Base-by-base conservation (phyloP, 2,797 vertebrate genomes). In the Apogon hyalosoma region DNA sequence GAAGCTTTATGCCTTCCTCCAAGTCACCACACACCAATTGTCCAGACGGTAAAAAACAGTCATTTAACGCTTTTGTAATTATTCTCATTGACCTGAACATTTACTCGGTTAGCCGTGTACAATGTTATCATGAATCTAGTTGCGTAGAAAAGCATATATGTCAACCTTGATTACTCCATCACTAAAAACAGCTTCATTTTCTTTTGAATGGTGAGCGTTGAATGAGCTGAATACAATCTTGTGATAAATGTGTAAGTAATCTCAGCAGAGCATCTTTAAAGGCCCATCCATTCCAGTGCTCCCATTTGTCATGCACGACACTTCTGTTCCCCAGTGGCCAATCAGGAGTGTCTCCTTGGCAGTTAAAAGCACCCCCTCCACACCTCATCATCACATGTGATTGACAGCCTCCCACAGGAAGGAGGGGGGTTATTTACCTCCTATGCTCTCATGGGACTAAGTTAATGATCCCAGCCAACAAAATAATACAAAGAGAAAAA, bases 401-500 rank as follows among this genome's bases (percentile, higher is more conserved):
- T 88, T 92, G 91, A 93, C 90, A 91, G 90, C 80, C 78, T 88
- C 84, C 84, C 86, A 88, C 79, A 70, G 77, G 74, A 87, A 74
- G 69, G 56, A 68, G 70, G 83, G 77, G 82, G 61, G 73, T 54
- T 90, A 87, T 93, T 90, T 91, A 86, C 89, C 85, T 89, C 89
- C 71, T 72, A 58, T 80, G 72, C 81, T 92, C 92, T 91, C 87
- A 75, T 83, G 88, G 90, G 90, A 91, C 84, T 79, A 79, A 88
- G 86, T 91, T 92, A 92, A 93, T 92, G 90, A 91, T 91, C 81
- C 79, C 81, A 77, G 88, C 86, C 87, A 90, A 88, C 83, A 80
- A 87, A 88, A 86, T 88, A 87, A 88, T 86, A 92, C 81, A 92
- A 90, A 88, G 81, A 86, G 49, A 80, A 80, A 73, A 90, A 88